Base-by-base conservation (phyloP, 2,797 vertebrate species). In the Cuculus canorus region DNA sequence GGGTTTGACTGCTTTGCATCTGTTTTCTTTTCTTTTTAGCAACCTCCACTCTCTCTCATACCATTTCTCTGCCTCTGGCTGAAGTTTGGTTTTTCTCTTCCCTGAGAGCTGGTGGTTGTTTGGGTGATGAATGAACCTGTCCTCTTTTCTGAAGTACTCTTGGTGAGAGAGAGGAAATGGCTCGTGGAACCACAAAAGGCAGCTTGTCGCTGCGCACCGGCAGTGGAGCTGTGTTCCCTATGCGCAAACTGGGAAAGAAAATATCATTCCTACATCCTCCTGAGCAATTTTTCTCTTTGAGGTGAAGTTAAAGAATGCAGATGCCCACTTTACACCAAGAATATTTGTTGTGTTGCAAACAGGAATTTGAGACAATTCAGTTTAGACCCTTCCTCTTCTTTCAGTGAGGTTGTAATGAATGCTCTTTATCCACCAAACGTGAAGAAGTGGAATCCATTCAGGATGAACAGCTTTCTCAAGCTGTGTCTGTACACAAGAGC, bases 71-170 rank as follows among this genome's bases (percentile, higher is more conserved):
- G 50, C 39, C n/a, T 86, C 56, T 88, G 75, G 81, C 39, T 90
- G 60, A 93, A 88, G 60, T 72, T 69, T 63, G 30, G 85, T 0
- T 71, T 85, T 88, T 84, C 82, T 19, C 24, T 84, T 86, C 90
- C 21, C 85, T 85, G 81, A 90, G 75, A 66, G 48, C 45, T 82
- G 30, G 9, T 86, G 37, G 33, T 84, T 86, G 80, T n/a, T 94
- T 76, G 45, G 47, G 53, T 90, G 64, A 71, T 93, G 86, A 93
- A 90, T 86, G 91, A 94, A 79, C 86, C 86, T 93, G 53, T 75
- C 56, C 27, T 90, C 85, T 92, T 93, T 94, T 86, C 82, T 76
- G 63, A 82, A 90, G 25, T 7, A 3, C 63, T 93, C 61, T 91
- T 69, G 59, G 41, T 66, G 79, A 78, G 90, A 82, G 50, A 60